Percentiles rank a stretch among this genome's conserved stretches.
These are phyloP conservation scores for Caenorhabditis drosophilae DNA, from an alignment of 2,888 invertebrate genomes.

Conservation along the genomic window DNA sequence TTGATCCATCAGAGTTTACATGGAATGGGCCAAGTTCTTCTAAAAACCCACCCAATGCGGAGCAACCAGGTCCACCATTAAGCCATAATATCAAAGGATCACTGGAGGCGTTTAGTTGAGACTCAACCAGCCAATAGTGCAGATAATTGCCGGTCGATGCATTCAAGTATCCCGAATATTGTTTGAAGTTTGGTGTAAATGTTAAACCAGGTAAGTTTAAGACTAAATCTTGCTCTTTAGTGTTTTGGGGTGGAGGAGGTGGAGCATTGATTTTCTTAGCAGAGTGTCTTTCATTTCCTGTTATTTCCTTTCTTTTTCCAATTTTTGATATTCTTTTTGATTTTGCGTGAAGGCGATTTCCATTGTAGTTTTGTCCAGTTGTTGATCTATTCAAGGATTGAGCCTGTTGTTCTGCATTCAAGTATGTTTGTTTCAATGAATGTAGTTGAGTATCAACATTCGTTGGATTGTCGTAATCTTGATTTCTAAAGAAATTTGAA, in stretches of 20 bases:
- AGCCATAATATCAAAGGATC: constrained; percentile 70
- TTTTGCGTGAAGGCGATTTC: constrained; percentile 33
- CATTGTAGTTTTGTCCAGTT: constrained; percentile 17
- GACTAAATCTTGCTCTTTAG: constrained; percentile 34
- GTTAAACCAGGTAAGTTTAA: constrained; percentile 60
- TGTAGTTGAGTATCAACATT: constrained; percentile 20
- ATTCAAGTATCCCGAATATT: constrained; percentile 71
- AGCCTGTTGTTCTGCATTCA: constrained; percentile 27
- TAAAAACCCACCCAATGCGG: constrained; percentile 70
- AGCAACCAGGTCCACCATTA: constrained; percentile 72
- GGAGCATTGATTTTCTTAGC: constrained; percentile 11
- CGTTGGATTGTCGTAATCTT: constrained; percentile 48
- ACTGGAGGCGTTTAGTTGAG: constrained; percentile 61
- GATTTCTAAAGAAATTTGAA: constrained; percentile 73
- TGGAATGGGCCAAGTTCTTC: constrained; percentile 71
- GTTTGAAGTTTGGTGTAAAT: constrained; percentile 68
- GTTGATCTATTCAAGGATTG: constrained; percentile 12
- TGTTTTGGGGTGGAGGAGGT: constrained; percentile 36
- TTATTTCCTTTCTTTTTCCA: too few relatives aligned
- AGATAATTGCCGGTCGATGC: constrained; percentile 66
- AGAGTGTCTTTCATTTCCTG: too few relatives aligned
- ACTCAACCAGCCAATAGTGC: constrained; percentile 70
- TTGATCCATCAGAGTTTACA: constrained; percentile 53
- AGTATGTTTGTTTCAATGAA: constrained; percentile 22
- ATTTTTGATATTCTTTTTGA: constrained; percentile 12